phyloP scores from a whole-genome alignment of 2,797 vertebrate genomes.

The Typhlichthys eigenmanni region DNA sequence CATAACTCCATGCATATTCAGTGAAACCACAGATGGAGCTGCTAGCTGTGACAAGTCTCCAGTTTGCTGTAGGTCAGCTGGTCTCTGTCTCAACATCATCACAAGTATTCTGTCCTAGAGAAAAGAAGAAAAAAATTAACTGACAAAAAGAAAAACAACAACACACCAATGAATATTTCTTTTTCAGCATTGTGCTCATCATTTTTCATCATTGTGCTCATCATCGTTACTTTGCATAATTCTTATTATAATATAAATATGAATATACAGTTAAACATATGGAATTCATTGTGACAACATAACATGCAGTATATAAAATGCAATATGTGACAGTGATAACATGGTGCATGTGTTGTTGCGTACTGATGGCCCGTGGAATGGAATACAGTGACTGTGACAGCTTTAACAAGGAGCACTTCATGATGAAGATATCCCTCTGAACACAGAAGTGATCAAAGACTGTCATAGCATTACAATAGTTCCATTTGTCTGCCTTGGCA shows the following conservation, averaged over 20 bases:
- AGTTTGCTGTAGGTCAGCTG: slow-evolving; percentile 54
- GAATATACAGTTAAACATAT: neutral
- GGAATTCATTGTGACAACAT: neutral
- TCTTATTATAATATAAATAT: too few relatives aligned
- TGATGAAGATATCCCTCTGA: slow-evolving; percentile 65
- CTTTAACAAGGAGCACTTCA: slow-evolving; percentile 64
- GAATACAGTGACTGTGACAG: slow-evolving; percentile 53
- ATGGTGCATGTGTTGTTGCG: slow-evolving; percentile 42
- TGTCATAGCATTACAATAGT: slow-evolving; percentile 71
- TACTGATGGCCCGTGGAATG: slow-evolving; percentile 40
- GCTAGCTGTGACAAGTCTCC: slow-evolving; percentile 70
- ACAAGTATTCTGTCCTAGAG: slow-evolving; percentile 14
- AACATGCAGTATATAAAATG: neutral
- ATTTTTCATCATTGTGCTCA: too few relatives aligned
- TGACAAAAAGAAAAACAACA: neutral
- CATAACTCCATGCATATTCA: slow-evolving; percentile 93
- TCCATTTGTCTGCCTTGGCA: slow-evolving; percentile 72
- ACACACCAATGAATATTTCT: too few relatives aligned
- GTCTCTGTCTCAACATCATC: slow-evolving; percentile 30
- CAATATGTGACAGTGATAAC: slow-evolving; percentile 9
- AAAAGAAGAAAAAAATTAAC: slow-evolving; percentile 8
- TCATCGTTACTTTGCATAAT: too few relatives aligned
- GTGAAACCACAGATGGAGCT: slow-evolving; percentile 86
- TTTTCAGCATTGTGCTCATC: too few relatives aligned
- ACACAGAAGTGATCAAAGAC: slow-evolving; percentile 69